A percentile compares a stretch with the other conserved stretches of the same genome.
Evolutionary conservation across 2,888 invertebrate genomes (phyloP).

Genomic region (Lissocephala sabroskyi): DNA sequence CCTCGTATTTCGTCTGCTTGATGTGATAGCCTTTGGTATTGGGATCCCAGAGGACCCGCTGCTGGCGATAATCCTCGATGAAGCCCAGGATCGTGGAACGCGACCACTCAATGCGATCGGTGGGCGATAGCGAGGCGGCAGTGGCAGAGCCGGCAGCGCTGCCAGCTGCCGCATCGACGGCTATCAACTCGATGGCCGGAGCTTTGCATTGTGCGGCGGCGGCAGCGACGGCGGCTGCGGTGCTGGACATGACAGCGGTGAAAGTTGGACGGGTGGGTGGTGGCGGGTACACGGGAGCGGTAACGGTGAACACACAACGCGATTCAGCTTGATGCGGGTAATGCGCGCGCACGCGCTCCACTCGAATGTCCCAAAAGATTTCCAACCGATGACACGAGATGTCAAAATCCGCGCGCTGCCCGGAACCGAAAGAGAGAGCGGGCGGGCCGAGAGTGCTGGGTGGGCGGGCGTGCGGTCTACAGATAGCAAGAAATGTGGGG

Average conservation of each 20-base stretch:
- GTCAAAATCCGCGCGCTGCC: too few relatives aligned
- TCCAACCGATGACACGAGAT: too few relatives aligned
- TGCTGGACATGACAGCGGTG: slow-evolving; percentile 63
- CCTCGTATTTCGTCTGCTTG: slow-evolving; percentile 70
- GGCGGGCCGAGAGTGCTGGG: too few relatives aligned
- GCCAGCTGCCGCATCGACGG: too few relatives aligned
- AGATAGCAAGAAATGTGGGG: slow-evolving; percentile 23
- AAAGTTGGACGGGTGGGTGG: slow-evolving; percentile 39
- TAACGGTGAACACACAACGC: slow-evolving; percentile 9
- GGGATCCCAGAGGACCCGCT: slow-evolving; percentile 70
- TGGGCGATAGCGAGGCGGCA: slow-evolving; percentile 23
- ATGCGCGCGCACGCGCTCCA: slow-evolving; percentile 37
- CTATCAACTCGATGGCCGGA: slow-evolving; percentile 42
- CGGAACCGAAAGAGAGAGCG: too few relatives aligned
- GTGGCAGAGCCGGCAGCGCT: slow-evolving; percentile 28
- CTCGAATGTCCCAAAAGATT: too few relatives aligned
- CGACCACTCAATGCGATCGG: slow-evolving; percentile 70
- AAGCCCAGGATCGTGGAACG: slow-evolving; percentile 68
- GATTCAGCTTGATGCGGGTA: slow-evolving; percentile 10
- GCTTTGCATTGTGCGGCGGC: too few relatives aligned
- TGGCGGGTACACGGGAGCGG: slow-evolving; percentile 14
- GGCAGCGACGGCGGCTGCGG: slow-evolving; percentile 16
- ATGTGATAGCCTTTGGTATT: slow-evolving; percentile 71
- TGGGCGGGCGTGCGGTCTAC: slow-evolving; percentile 37
- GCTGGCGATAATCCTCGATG: slow-evolving; percentile 68